Conservation (phyloP, 1,140 invertebrate genomes). For the Meloidogyne chitwoodi region DNA sequence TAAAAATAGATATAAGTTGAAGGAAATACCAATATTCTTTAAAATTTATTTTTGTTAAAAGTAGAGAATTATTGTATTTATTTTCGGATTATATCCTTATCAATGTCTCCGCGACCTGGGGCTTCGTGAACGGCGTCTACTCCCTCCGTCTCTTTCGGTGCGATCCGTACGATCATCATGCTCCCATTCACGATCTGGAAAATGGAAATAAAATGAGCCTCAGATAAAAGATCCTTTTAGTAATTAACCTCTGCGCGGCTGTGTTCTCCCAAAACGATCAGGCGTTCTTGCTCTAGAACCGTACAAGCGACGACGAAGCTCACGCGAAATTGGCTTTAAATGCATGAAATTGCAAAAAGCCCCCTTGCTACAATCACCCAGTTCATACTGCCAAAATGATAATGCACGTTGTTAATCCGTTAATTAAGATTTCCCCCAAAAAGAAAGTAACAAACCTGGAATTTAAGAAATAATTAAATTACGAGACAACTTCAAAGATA, state of each 20-base stretch:
- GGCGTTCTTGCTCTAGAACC: slow-evolving; percentile 46
- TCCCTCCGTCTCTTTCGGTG: background rate
- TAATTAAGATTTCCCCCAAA: background rate
- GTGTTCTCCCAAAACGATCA: slow-evolving; percentile 20
- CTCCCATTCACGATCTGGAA: slow-evolving; percentile 2
- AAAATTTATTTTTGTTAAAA: background rate
- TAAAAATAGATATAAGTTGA: background rate
- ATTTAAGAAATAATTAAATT: background rate
- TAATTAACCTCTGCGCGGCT: background rate
- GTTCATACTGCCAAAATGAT: slow-evolving; percentile 77
- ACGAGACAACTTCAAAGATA: background rate
- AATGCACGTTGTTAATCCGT: background rate
- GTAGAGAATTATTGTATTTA: background rate
- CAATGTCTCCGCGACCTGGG: slow-evolving; percentile 2
- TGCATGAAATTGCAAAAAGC: slow-evolving; percentile 99
- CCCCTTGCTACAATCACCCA: slow-evolving; percentile 94
- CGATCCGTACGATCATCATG: slow-evolving; percentile 1
- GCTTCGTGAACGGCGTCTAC: slow-evolving; percentile 11
- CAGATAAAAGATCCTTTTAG: background rate
- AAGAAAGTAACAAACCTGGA: background rate
- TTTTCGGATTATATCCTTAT: background rate
- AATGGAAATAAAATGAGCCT: too few species aligned
- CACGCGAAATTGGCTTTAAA: slow-evolving; percentile 78
- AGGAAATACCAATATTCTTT: background rate
- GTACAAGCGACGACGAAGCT: slow-evolving; percentile 50